Evolutionary conservation across 2,888 invertebrate species (phyloP).

Genomic region (Geophilus truncorum): DNA sequence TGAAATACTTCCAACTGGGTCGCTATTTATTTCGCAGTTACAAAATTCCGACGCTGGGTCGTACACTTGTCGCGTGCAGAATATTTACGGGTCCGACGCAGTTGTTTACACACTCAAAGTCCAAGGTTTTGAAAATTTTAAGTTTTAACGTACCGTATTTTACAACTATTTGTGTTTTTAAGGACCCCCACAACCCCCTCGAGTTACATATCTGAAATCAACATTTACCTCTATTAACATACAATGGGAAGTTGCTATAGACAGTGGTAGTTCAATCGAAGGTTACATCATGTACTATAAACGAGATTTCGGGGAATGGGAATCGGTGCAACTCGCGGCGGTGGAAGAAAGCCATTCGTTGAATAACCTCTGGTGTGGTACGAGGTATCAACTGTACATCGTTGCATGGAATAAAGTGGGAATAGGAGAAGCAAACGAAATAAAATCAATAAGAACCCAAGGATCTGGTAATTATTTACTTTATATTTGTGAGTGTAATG

Average conservation of each 20-base stretch:
- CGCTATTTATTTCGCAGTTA: slow-evolving; percentile 44
- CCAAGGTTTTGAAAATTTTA: no score
- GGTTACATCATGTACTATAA: slow-evolving; percentile 86
- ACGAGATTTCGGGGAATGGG: slow-evolving; percentile 92
- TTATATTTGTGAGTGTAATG: neutral
- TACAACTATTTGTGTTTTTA: neutral
- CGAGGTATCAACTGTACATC: slow-evolving; percentile 86
- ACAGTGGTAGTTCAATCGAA: slow-evolving; percentile 36
- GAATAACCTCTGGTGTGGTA: slow-evolving; percentile 84
- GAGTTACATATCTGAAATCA: neutral
- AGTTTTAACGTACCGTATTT: no score
- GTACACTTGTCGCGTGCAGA: slow-evolving; percentile 48
- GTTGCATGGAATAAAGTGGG: slow-evolving; percentile 90
- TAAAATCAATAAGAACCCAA: slow-evolving; percentile 80
- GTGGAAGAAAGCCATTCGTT: slow-evolving; percentile 55
- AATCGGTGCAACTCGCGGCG: slow-evolving; percentile 62
- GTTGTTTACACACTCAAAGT: slow-evolving; percentile 46
- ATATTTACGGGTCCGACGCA: slow-evolving; percentile 46
- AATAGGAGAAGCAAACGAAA: slow-evolving; percentile 83
- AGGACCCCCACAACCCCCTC: slow-evolving; percentile 37
- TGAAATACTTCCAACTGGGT: neutral
- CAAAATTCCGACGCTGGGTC: slow-evolving; percentile 47
- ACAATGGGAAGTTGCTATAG: slow-evolving; percentile 34
- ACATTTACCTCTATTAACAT: slow-evolving; percentile 33
- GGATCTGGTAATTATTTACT: slow-evolving; percentile 73